Base-by-base conservation (phyloP, 1,140 invertebrate genomes). In the Zaprionus africanus region DNA sequence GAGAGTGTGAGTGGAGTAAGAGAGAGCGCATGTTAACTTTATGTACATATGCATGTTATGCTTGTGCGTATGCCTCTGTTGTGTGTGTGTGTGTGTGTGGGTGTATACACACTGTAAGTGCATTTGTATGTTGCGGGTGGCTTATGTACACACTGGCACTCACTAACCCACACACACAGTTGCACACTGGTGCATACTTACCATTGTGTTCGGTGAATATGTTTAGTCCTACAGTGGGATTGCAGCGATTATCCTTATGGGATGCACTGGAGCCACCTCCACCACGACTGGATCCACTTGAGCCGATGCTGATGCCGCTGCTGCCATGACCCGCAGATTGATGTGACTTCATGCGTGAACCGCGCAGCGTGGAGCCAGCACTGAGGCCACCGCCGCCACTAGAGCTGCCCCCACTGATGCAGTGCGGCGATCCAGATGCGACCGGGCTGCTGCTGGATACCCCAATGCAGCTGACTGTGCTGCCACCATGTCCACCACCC, bases 131-230 rank as follows among this genome's bases (percentile, higher is more conserved):
- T 59, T 54, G 64, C 66, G 57, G 63, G 63, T 62, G 68, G 68
- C 68, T 43, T 60, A 76, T 76, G 60, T 59, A 72, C 67, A 77
- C 56, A 60, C 34, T 53, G n/a, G 53, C 31, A 59, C 54, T 62
- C 15, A 46, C 57, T 60, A 34, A 46, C 19, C 19, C 19, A 64
- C 73, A 57, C 7, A 59, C 26, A 68, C 24, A 56, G 9, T 34
- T 11, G 31, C n/a, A 74, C 6, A 57, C 22, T 43, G 57, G 17
- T 51, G 38, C 36, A 53, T 41, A 93, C 94, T 94, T 80, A 97
- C 97, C 97, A 93, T 96, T 97, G 93, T 98, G 97, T 94, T 97
- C 97, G 51, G 97, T 97, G 93, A 98, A 98, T 92, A 98, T 97
- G 94, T 98, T 98, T 62, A 96, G 96, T 84, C 96, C 96, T 84